Conservation (phyloP, 2,113 vertebrate genomes). For the Podocnemis expansa region DNA sequence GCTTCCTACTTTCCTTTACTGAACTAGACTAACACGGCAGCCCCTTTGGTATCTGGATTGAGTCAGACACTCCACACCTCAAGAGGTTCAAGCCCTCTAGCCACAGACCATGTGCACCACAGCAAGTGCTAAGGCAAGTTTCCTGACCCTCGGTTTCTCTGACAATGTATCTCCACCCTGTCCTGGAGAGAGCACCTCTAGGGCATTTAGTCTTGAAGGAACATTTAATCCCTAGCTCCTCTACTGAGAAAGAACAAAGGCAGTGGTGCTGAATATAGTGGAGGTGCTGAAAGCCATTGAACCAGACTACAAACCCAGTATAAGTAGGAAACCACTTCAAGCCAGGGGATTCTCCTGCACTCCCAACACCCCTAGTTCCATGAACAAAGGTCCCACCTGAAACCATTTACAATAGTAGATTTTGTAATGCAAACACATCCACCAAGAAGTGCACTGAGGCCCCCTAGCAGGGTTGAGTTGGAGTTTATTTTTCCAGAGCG, state of each 20-base stretch:
- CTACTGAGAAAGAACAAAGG: neutral
- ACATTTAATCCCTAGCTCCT: neutral
- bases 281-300: too few relatives aligned
- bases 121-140: neutral
- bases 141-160: neutral
- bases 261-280: too few relatives aligned
- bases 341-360: too few relatives aligned
- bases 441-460: neutral
- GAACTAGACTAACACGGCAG: too few relatives aligned
- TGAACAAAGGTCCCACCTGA: neutral
- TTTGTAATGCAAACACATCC: neutral
- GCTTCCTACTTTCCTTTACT: too few relatives aligned
- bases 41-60: too few relatives aligned
- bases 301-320: too few relatives aligned
- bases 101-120: neutral
- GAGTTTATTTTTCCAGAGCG: neutral
- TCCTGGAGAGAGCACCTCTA: neutral
- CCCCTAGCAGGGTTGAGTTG: neutral
- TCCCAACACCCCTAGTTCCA: too few relatives aligned
- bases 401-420: neutral
- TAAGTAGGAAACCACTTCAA: too few relatives aligned
- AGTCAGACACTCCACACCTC: neutral
- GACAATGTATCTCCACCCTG: neutral
- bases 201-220: neutral
- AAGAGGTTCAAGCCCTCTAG: neutral